These are phyloP conservation scores for Oryzias curvinotus DNA, from an alignment of 2,113 vertebrate species.

Conservation along the genomic window DNA sequence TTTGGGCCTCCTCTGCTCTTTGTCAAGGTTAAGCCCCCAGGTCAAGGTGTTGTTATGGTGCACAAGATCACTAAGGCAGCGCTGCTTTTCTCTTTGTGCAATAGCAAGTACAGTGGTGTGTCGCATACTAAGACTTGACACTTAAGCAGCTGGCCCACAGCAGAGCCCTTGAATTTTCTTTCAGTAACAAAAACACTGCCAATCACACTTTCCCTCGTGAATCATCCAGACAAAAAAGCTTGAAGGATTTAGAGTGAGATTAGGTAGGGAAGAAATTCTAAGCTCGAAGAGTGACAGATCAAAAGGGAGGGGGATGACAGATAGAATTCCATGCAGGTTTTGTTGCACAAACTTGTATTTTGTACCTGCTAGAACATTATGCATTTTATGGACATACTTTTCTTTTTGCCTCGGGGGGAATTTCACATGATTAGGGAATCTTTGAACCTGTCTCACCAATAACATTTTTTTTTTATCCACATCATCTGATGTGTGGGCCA, in stretches of 20 bases:
- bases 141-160: conserved; percentile 35
- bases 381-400: conserved; percentile 54
- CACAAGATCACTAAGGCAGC: conserved; percentile 14
- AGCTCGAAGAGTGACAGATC: conserved; percentile 28
- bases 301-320: conserved; percentile 36
- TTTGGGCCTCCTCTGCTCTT: conserved; percentile 29
- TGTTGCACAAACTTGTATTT: conserved; percentile 65
- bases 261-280: conserved; percentile 34
- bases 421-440: conserved; percentile 58
- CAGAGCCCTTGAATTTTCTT: conserved; percentile 39
- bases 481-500: conserved; percentile 11
- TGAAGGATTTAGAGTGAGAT: conserved; percentile 48
- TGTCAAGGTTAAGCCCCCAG: conserved; percentile 37
- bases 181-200: conserved; percentile 50
- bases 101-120: conserved; percentile 28
- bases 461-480: conserved; percentile 6
- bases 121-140: conserved; percentile 27
- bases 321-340: conserved; percentile 58
- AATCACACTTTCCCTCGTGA: conserved; percentile 32
- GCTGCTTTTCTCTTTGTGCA: conserved; percentile 7
- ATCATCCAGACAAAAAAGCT: conserved; percentile 26
- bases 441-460: conserved; percentile 39
- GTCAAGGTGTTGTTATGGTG: conserved; percentile 55
- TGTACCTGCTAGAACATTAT: conserved; percentile 57
- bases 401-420: conserved; percentile 32